Percentiles rank a stretch among this genome's conserved stretches.
These are phyloP conservation scores for Naja naja DNA, from an alignment of 2,113 vertebrate species.

Conservation along the genomic window DNA sequence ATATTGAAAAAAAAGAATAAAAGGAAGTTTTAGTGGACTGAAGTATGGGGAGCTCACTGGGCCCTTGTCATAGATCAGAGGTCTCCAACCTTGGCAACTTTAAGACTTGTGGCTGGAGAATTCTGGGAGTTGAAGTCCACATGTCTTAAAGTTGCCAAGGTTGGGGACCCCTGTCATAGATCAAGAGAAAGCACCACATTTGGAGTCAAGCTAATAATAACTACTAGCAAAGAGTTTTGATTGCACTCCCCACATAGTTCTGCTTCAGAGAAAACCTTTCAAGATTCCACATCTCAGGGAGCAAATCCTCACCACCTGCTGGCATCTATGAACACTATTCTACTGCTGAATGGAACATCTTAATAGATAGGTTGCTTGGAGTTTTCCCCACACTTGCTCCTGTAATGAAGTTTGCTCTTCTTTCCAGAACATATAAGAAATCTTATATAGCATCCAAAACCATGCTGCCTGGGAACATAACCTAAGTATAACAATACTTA, in stretches of 20 bases:
- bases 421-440: neutral
- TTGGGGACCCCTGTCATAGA: neutral
- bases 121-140: too few species aligned
- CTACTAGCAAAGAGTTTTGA: constrained; percentile 10
- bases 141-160: too few species aligned
- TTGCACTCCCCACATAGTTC: neutral
- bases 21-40: neutral
- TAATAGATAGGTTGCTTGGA: constrained; percentile 16
- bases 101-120: too few species aligned
- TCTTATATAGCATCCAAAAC: neutral
- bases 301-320: constrained; percentile 21
- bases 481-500: neutral
- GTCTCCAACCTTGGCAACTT: too few species aligned
- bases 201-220: constrained; percentile 25
- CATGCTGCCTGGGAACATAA: neutral
- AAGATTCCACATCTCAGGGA: constrained; percentile 19
- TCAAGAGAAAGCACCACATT: constrained; percentile 21
- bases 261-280: constrained; percentile 25
- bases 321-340: constrained; percentile 19
- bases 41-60: neutral
- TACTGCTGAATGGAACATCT: constrained; percentile 3
- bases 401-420: neutral
- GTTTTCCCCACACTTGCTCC: constrained; percentile 9
- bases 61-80: constrained; percentile 13
- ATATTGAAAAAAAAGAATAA: neutral